Evolutionary conservation across 2,888 invertebrate genomes (phyloP).

Genomic region (Ornithoptera priamus): DNA sequence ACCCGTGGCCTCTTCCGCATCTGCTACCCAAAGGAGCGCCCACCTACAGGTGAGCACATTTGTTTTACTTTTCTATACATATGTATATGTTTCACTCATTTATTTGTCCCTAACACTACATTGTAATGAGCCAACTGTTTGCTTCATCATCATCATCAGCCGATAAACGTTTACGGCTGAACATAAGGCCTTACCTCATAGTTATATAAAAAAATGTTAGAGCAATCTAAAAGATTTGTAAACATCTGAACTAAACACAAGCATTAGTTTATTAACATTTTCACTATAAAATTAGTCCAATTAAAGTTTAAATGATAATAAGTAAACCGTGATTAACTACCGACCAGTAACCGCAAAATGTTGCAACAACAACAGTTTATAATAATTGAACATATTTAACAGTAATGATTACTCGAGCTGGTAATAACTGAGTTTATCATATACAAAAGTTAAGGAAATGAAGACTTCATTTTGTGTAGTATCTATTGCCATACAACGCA

Average conservation of each 20-base stretch:
- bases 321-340: neutral
- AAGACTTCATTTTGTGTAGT: neutral
- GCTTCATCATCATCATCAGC: too few relatives aligned
- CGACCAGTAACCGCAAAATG: constrained; percentile 22
- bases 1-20: constrained; percentile 96
- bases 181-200: too few relatives aligned
- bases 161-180: too few relatives aligned
- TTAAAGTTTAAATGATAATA: constrained; percentile 14
- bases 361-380: constrained; percentile 30
- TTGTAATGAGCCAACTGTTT: too few relatives aligned
- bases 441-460: constrained; percentile 2
- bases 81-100: too few relatives aligned
- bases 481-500: neutral
- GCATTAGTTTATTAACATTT: neutral
- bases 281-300: neutral
- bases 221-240: too few relatives aligned
- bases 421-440: constrained; percentile 13
- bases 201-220: too few relatives aligned
- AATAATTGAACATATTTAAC: constrained; percentile 39
- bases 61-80: neutral
- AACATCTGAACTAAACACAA: too few relatives aligned
- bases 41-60: constrained; percentile 84
- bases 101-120: too few relatives aligned
- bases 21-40: constrained; percentile 95
- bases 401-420: constrained; percentile 40